Evolutionary conservation across 2,797 vertebrate genomes (phyloP).

Genomic region (Diceros bicornis): DNA sequence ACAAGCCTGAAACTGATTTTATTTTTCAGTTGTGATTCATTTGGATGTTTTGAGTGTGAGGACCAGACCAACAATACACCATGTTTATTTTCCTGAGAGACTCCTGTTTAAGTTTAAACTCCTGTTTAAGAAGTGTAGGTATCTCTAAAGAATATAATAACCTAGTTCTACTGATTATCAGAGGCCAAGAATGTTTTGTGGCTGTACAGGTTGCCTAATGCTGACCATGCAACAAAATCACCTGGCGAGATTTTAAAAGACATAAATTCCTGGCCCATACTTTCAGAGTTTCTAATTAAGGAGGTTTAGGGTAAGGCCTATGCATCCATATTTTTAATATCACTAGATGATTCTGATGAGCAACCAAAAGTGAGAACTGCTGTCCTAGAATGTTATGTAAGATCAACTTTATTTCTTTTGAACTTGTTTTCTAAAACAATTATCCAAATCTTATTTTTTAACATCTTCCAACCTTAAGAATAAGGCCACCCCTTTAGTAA

Average conservation of each 20-base stretch:
- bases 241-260: not conserved
- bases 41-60: not conserved
- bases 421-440: conserved; percentile 38
- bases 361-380: not conserved
- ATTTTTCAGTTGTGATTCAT: not conserved
- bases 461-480: conserved; percentile 25
- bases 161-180: not conserved
- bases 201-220: not conserved
- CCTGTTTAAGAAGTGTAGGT: not conserved
- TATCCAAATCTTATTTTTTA: conserved; percentile 27
- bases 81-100: not conserved
- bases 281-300: conserved; percentile 29
- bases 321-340: conserved; percentile 7
- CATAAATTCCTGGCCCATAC: not conserved
- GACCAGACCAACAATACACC: not conserved
- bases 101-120: not conserved
- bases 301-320: not conserved
- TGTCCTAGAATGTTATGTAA: conserved; percentile 2
- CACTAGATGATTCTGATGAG: conserved; percentile 7
- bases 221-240: not conserved
- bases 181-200: not conserved
- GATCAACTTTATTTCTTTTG: conserved; percentile 26
- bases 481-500: conserved; percentile 39
- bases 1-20: conserved; percentile 26
- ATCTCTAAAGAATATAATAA: not conserved